Evolutionary conservation across 1,140 invertebrate species (phyloP).

Genomic region (Drosophila melanogaster): DNA sequence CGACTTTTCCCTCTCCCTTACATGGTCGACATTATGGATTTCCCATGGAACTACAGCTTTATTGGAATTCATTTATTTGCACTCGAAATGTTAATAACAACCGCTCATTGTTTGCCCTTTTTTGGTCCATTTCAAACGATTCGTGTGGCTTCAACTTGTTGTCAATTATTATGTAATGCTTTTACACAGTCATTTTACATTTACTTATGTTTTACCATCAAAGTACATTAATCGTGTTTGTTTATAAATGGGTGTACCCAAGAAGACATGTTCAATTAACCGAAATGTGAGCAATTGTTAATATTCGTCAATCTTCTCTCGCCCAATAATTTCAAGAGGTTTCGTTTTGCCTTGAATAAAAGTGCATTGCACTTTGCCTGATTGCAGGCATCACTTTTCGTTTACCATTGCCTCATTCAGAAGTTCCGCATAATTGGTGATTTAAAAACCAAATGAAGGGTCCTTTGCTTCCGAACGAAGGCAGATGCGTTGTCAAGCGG

Average conservation of each 20-base stretch:
- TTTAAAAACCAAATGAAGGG: constrained; percentile 43
- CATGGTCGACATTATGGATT: constrained; percentile 31
- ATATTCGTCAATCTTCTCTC: not conserved
- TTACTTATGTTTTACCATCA: not conserved
- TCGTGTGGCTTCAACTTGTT: not conserved
- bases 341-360: constrained; percentile 21
- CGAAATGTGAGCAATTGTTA: not conserved
- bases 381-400: constrained; percentile 34
- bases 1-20: constrained; percentile 12
- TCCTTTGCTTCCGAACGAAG: not conserved
- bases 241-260: not conserved
- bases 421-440: constrained; percentile 41
- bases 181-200: not conserved
- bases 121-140: constrained; percentile 4
- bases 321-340: constrained; percentile 10
- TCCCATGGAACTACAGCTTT: constrained; percentile 2
- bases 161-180: not conserved
- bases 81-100: constrained; percentile 49
- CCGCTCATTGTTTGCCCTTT: not conserved
- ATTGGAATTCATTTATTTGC: constrained; percentile 44
- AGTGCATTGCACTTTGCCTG: constrained; percentile 14
- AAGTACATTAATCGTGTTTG: not conserved
- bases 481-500: not conserved
- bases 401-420: constrained; percentile 10
- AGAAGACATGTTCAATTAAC: not conserved